Evolutionary conservation across 2,797 vertebrate species (phyloP), one percentile per base, ranked within the genome.

Genomic region (Otus scops): DNA sequence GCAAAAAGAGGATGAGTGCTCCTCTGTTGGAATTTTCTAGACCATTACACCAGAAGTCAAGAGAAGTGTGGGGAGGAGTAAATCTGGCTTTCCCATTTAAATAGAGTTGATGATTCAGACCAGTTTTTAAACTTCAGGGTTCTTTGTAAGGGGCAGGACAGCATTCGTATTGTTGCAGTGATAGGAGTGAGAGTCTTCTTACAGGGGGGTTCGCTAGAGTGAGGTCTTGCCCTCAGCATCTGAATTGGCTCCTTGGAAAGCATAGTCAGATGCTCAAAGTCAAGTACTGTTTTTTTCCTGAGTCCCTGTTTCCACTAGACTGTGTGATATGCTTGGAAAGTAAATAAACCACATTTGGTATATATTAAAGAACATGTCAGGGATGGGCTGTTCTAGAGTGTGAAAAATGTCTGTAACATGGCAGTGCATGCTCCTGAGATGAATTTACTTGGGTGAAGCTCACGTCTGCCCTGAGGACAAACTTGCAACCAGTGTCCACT

Each of bases 321-420:
- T 23, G 4, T 34, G 11, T 48, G 39, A 32, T 57, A 71, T 24
- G 7, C 19, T 69, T 78, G 16, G 13, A 76, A 68, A 22, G 24
- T 60, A 54, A 74, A 63, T 59, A 68, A 63, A 69, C 11, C 17
- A 21, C 12, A 10, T 24, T 57, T 78, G 48, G 9, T 67, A 9
- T 36, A 5, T 47, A 7, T 51, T 43, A 48, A 76, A 69, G 26
- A 60, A 15, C 22, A 30, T 0, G 0, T 32, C 0, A 0, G 15
- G 28, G 11, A 38, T 48, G 21, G 36, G 16, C 47, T 60, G 11
- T 78, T 78, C 30, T 41, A 64, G 28, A 21, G 8, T 11, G 17
- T 80, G 39, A 26, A 76, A 71, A 32, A 36, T 57, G 19, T 50
- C 15, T 56, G 20, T 56, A 47, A 17, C 15, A 3, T 61, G 41